Conservation (phyloP, 2,797 vertebrate species). For the Etheostoma nigrum region DNA sequence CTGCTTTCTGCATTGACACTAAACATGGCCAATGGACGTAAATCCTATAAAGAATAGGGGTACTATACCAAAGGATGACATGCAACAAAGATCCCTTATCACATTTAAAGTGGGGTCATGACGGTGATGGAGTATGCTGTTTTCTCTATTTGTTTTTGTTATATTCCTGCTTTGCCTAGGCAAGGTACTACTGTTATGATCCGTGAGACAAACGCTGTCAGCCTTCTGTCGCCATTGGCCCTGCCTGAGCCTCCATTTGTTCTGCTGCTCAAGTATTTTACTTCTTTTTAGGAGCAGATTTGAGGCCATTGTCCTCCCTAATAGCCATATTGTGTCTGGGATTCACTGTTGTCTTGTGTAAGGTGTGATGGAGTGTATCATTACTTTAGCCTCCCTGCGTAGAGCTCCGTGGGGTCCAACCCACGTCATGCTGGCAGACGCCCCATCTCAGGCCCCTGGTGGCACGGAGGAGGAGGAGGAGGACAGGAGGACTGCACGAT, state of each 20-base stretch:
- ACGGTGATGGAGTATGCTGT: neutral
- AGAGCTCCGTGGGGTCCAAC: conserved; percentile 43
- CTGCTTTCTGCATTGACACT: neutral
- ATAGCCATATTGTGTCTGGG: conserved; percentile 25
- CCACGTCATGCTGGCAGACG: conserved; percentile 33
- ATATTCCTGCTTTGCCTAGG: neutral
- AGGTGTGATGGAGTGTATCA: conserved; percentile 71
- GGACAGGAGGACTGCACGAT: conserved; percentile 10
- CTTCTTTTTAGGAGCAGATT: conserved; percentile 33
- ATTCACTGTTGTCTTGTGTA: conserved; percentile 36
- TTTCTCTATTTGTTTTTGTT: neutral
- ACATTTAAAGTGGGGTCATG: neutral
- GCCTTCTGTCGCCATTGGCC: neutral
- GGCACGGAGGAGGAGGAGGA: conserved; percentile 15
- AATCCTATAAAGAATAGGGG: neutral
- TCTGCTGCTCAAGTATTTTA: conserved; percentile 25
- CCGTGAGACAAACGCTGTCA: neutral
- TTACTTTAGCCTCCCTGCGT: conserved; percentile 54
- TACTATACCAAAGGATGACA: neutral
- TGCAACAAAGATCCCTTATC: neutral
- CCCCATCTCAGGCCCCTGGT: conserved; percentile 40
- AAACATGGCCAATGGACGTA: neutral
- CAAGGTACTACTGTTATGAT: neutral
- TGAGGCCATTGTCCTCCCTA: conserved; percentile 25
- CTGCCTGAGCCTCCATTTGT: conserved; percentile 4